Percentiles rank a stretch among this genome's conserved stretches.
phyloP scores from a whole-genome alignment of 2,888 invertebrate genomes.

The Polydrusus cervinus region DNA sequence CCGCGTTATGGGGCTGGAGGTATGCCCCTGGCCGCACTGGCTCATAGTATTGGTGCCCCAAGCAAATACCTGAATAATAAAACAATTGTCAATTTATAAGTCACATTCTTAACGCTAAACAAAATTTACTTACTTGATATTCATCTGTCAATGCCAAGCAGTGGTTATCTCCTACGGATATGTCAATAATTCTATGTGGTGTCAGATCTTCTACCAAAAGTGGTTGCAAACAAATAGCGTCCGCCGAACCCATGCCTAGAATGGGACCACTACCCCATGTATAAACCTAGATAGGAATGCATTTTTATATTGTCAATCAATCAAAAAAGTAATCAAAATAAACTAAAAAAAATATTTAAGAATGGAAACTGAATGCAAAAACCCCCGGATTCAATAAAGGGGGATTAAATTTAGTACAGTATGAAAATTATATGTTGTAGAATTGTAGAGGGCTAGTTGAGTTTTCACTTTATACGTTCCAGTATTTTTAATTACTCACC shows the following conservation, averaged over 20 bases:
- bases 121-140: conserved; percentile 59
- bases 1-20: conserved; percentile 74
- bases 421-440: too few species aligned
- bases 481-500: conserved; percentile 64
- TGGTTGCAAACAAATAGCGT: conserved; percentile 74
- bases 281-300: conserved; percentile 69
- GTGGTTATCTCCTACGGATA: conserved; percentile 77
- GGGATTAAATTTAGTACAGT: too few species aligned
- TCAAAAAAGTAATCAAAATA: too few species aligned
- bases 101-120: too few species aligned
- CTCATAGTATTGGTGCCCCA: conserved; percentile 81
- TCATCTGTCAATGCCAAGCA: conserved; percentile 76
- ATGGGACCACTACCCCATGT: conserved; percentile 78
- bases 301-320: too few species aligned
- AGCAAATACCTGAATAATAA: conserved; percentile 69
- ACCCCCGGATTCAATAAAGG: too few species aligned
- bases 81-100: not conserved
- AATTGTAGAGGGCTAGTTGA: too few species aligned
- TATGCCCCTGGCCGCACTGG: conserved; percentile 78
- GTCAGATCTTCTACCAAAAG: conserved; percentile 74
- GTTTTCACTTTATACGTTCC: too few species aligned
- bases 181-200: conserved; percentile 74
- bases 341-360: too few species aligned
- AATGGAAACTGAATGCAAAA: too few species aligned
- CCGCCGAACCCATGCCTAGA: conserved; percentile 75